Evolutionary conservation across 1,140 invertebrate genomes (phyloP).

Genomic region (Argopecten irradians): DNA sequence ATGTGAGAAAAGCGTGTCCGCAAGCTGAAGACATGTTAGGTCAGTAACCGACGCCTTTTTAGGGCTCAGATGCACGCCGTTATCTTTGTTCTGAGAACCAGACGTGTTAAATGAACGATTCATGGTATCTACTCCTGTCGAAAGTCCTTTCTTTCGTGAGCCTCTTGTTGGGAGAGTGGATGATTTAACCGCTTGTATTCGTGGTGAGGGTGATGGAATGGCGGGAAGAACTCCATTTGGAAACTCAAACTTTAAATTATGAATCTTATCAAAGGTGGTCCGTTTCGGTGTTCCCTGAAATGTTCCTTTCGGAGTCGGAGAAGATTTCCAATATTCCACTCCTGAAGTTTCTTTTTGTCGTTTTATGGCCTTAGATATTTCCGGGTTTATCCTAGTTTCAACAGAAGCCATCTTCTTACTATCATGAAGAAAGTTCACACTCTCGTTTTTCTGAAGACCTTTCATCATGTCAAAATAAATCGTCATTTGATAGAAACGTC

Average conservation of each 20-base stretch:
- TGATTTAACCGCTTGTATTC: neutral
- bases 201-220: constrained; percentile 18
- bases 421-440: neutral
- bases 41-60: constrained; percentile 32
- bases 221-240: constrained; percentile 24
- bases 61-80: neutral
- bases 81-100: neutral
- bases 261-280: constrained; percentile 20
- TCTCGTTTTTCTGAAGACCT: constrained; percentile 16
- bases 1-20: constrained; percentile 35
- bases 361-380: constrained; percentile 36
- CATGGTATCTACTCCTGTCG: neutral
- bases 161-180: neutral
- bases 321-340: constrained; percentile 30
- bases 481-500: neutral
- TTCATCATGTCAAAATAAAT: neutral
- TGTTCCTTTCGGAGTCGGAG: neutral
- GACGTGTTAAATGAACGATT: neutral
- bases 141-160: neutral
- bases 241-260: constrained; percentile 33
- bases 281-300: neutral
- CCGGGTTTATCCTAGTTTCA: constrained; percentile 8
- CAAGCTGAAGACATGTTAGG: constrained; percentile 36
- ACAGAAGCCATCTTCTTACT: neutral
- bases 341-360: constrained; percentile 30